These are phyloP conservation scores for Ramphastos sulfuratus DNA, from an alignment of 2,113 vertebrate genomes.

Conservation along the genomic window DNA sequence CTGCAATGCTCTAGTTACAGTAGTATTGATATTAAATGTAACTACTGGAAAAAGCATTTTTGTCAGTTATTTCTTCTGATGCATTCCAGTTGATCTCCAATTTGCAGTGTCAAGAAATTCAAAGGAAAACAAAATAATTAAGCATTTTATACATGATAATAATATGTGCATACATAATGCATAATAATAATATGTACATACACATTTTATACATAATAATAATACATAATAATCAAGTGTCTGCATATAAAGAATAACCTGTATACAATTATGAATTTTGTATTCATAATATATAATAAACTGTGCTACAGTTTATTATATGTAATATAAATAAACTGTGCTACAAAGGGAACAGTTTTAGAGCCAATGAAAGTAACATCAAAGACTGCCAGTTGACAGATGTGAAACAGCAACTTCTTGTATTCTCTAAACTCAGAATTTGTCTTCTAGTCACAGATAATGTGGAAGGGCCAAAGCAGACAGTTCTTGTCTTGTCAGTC, in stretches of 20 bases:
- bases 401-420: background rate
- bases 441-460: background rate
- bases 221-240: background rate
- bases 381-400: background rate
- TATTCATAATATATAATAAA: background rate
- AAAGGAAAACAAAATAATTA: background rate
- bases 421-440: background rate
- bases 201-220: too few species aligned
- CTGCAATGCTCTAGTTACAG: background rate
- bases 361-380: background rate
- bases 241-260: background rate
- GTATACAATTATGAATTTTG: background rate
- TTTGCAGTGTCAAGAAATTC: background rate
- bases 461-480: background rate
- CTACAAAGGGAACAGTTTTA: background rate
- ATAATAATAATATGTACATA: too few species aligned
- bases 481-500: background rate
- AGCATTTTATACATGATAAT: background rate
- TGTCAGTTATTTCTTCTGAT: background rate
- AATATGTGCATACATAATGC: too few species aligned
- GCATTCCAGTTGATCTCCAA: background rate
- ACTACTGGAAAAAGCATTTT: background rate
- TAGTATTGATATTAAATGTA: background rate
- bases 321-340: background rate
- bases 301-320: background rate